Conservation (phyloP, 2,113 vertebrate genomes). For the Rhabdornis inornatus region DNA sequence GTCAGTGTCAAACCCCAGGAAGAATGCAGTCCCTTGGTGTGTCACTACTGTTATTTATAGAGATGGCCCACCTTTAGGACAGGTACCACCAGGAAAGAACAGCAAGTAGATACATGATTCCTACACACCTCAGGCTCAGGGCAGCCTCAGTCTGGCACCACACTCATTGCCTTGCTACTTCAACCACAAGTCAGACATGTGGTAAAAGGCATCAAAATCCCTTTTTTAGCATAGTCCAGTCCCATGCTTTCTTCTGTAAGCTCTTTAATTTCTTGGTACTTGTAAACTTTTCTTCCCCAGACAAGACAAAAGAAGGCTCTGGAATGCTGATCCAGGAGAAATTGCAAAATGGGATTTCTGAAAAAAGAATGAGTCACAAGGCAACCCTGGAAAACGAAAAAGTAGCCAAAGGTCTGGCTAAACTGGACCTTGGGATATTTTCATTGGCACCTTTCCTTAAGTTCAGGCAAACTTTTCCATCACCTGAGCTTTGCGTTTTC, state of each 20-base stretch:
- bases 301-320: background rate
- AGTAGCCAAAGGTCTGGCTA: background rate
- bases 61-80: background rate
- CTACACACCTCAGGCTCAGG: background rate
- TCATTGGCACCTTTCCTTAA: background rate
- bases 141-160: background rate
- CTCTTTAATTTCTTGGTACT: background rate
- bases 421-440: background rate
- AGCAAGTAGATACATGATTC: background rate
- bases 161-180: rapidly evolving
- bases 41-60: background rate
- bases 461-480: background rate
- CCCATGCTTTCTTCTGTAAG: background rate
- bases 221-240: background rate
- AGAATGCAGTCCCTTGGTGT: background rate
- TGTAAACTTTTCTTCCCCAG: background rate
- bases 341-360: background rate
- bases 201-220: background rate
- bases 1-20: background rate
- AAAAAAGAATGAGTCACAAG: background rate
- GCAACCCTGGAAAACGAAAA: background rate
- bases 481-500: background rate
- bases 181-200: background rate
- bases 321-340: background rate
- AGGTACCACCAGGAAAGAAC: background rate